Evolutionary conservation across 2,888 invertebrate species (phyloP).

Genomic region (Trachelus stipa): DNA sequence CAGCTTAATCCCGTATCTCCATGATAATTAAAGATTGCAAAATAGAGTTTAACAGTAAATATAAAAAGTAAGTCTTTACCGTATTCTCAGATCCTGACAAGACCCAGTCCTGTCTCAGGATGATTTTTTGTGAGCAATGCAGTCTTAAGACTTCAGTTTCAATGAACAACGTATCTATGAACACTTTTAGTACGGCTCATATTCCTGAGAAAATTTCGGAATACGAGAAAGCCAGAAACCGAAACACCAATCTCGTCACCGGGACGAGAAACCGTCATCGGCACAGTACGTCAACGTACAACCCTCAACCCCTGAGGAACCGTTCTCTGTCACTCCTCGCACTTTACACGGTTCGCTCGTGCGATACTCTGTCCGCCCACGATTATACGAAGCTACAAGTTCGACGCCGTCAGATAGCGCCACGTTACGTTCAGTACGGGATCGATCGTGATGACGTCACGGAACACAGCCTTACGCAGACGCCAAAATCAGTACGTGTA

Average conservation of each 20-base stretch:
- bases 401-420: constrained; percentile 57
- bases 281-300: background rate
- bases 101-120: background rate
- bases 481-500: background rate
- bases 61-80: background rate
- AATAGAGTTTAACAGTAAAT: background rate
- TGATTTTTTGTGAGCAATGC: background rate
- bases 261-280: constrained; percentile 53
- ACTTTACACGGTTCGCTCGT: constrained; percentile 18
- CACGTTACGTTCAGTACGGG: constrained; percentile 34
- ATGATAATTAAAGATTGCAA: background rate
- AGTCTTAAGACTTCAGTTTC: background rate
- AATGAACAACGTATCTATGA: background rate
- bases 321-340: background rate
- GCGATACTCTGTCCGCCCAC: constrained; percentile 45
- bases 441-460: constrained; percentile 25
- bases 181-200: background rate
- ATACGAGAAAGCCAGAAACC: background rate
- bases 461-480: constrained; percentile 2
- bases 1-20: background rate
- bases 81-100: background rate
- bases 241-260: constrained; percentile 34
- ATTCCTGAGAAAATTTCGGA: background rate
- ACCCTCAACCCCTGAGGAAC: background rate
- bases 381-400: constrained; percentile 32